Evolutionary conservation across 2,888 invertebrate genomes (phyloP).

Genomic region (Apotomis turbidana): DNA sequence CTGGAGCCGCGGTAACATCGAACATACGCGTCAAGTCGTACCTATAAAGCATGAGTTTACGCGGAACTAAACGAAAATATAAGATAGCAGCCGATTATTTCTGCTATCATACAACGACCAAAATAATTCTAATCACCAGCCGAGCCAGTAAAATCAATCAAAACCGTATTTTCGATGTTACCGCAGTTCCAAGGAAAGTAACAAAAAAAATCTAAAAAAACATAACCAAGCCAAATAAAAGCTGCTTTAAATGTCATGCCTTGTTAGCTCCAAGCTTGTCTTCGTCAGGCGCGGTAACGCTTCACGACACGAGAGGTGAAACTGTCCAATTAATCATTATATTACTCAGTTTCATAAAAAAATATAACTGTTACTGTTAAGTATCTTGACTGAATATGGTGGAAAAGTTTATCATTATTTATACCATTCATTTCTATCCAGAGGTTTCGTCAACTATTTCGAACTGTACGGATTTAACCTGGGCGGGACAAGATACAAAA

Average conservation of each 20-base stretch:
- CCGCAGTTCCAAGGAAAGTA: constrained; percentile 57
- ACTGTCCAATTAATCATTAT: too few species aligned
- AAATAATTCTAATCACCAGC: background rate
- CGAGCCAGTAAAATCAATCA: background rate
- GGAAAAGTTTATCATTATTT: too few species aligned
- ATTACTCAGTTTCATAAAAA: constrained; percentile 18
- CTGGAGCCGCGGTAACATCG: constrained; percentile 63
- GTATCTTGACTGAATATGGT: too few species aligned
- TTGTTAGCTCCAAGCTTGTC: constrained; percentile 70
- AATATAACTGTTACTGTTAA: background rate
- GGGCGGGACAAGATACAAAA: background rate
- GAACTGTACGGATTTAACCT: background rate
- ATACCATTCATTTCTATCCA: too few species aligned
- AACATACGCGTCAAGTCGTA: constrained; percentile 48
- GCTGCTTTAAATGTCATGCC: constrained; percentile 69
- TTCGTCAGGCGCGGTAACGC: constrained; percentile 36
- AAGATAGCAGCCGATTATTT: background rate
- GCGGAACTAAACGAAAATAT: background rate
- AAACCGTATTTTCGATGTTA: constrained; percentile 55
- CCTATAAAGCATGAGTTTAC: background rate
- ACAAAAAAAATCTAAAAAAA: constrained; percentile 66
- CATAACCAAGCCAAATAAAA: constrained; percentile 69
- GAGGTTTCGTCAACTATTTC: too few species aligned
- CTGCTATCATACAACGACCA: background rate
- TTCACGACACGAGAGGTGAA: constrained; percentile 14